phyloP scores from a whole-genome alignment of 2,797 vertebrate genomes.

The Cirrhinus mrigala region DNA sequence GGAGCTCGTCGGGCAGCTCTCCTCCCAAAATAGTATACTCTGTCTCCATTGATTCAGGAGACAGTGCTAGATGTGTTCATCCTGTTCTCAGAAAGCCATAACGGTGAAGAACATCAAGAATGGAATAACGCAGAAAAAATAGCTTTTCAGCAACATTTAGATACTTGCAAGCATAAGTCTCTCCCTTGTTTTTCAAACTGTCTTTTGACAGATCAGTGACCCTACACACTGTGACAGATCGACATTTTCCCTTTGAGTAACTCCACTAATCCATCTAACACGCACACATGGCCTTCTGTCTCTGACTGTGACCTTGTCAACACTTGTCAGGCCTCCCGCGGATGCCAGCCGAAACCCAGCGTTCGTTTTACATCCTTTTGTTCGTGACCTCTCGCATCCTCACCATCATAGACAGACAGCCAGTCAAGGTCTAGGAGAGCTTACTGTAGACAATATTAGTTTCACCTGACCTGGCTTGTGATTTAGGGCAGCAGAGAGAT shows the following conservation, averaged over 20 bases:
- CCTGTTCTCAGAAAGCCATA: conserved; percentile 19
- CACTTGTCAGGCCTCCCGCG: conserved; percentile 35
- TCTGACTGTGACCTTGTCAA: conserved; percentile 37
- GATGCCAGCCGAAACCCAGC: neutral
- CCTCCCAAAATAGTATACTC: neutral
- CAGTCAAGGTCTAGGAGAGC: neutral
- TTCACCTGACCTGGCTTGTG: neutral
- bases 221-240: conserved; percentile 24
- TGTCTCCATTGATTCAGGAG: conserved; percentile 15
- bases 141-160: neutral
- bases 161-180: neutral
- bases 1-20: neutral
- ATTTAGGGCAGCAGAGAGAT: neutral
- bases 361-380: conserved; percentile 24
- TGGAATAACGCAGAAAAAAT: neutral
- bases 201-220: conserved; percentile 29
- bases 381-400: neutral
- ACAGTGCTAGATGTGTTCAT: neutral
- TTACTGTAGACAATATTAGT: neutral
- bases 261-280: conserved; percentile 27
- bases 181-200: neutral
- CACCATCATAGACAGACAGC: neutral
- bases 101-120: neutral
- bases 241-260: conserved; percentile 26
- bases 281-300: conserved; percentile 25